Conservation (phyloP, 2,888 invertebrate genomes). For the Dasypolia templi region DNA sequence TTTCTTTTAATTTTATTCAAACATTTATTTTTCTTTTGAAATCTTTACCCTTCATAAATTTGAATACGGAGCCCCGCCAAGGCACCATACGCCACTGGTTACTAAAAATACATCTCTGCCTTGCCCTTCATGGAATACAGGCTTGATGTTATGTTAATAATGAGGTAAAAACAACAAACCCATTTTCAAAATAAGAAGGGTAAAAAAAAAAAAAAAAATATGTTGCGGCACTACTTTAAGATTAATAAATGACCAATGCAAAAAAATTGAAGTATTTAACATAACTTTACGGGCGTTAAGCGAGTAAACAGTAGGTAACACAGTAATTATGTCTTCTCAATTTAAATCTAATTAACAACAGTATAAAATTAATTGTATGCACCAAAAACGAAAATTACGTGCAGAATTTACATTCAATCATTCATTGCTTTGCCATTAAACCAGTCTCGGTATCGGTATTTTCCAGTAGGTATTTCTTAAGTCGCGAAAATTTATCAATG, state of each 20-base stretch:
- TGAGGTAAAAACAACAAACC: background rate
- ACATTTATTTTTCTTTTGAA: too few relatives aligned
- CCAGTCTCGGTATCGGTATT: constrained; percentile 29
- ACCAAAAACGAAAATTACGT: constrained; percentile 15
- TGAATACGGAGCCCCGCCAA: too few relatives aligned
- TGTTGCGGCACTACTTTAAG: background rate
- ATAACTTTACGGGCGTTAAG: background rate
- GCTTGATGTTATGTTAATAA: too few relatives aligned
- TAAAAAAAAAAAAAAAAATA: too few relatives aligned
- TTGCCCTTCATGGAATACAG: too few relatives aligned
- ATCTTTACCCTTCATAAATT: too few relatives aligned
- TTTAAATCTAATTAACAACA: constrained; percentile 10
- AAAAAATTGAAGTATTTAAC: background rate
- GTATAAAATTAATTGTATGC: constrained; percentile 14
- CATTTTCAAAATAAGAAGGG: too few relatives aligned
- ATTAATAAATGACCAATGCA: background rate
- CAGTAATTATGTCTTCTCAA: constrained; percentile 2
- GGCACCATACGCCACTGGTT: too few relatives aligned
- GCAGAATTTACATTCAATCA: constrained; percentile 24
- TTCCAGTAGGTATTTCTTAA: constrained; percentile 10
- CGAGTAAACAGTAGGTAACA: background rate
- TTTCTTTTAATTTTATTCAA: too few relatives aligned
- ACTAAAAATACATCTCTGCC: too few relatives aligned
- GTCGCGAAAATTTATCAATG: constrained; percentile 11
- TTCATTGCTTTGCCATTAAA: background rate